Percentiles rank a stretch among this genome's conserved stretches.
Evolutionary conservation across 2,797 vertebrate species (phyloP).

Genomic region (Synanceia verrucosa): DNA sequence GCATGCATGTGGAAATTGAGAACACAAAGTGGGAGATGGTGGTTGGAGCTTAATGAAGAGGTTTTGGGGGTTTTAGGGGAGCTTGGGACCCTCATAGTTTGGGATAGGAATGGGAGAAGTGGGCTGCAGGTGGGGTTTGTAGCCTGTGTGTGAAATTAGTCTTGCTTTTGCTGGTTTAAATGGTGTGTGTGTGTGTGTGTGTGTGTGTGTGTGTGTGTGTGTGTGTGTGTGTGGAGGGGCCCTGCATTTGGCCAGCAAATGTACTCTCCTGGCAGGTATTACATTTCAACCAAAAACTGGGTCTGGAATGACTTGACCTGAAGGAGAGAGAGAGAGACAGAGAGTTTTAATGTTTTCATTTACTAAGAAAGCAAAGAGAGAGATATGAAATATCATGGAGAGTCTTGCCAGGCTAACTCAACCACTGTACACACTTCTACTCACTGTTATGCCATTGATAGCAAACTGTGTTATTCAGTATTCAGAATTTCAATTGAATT

Average conservation of each 20-base stretch:
- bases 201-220: constrained; percentile 12
- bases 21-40: constrained; percentile 10
- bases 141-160: constrained; percentile 5
- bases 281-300: constrained; percentile 56
- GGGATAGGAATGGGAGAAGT: constrained; percentile 19
- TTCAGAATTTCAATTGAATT: not conserved
- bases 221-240: constrained; percentile 6
- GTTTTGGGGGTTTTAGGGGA: not conserved
- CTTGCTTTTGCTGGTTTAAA: constrained; percentile 20
- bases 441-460: not conserved
- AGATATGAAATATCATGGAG: not conserved
- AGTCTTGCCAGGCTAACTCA: not conserved
- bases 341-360: constrained; percentile 35
- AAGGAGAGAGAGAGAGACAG: constrained; percentile 26
- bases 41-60: constrained; percentile 24
- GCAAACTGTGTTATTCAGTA: not conserved
- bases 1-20: constrained; percentile 9
- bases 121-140: constrained; percentile 53
- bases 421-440: constrained; percentile 2
- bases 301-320: constrained; percentile 30
- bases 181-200: constrained; percentile 22
- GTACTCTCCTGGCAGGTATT: constrained; percentile 52
- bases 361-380: constrained; percentile 26
- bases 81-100: constrained; percentile 20
- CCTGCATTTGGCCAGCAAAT: constrained; percentile 26